Percentiles rank a stretch among this genome's conserved stretches.
These are phyloP conservation scores for Plemyria rubiginata DNA, from an alignment of 2,888 invertebrate species.

Conservation along the genomic window DNA sequence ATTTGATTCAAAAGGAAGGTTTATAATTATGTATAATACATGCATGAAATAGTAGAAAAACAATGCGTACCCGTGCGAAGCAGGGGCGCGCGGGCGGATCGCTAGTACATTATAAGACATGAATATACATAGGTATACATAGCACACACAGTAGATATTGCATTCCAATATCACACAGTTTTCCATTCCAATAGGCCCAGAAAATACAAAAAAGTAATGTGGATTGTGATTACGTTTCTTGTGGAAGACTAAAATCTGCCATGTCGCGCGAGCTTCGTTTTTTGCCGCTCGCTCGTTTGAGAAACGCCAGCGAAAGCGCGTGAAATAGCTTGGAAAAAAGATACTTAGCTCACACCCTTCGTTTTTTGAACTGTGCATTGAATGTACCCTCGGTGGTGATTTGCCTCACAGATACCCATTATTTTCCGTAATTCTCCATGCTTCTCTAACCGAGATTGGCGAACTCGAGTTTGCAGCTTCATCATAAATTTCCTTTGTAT, in stretches of 20 bases:
- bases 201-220: constrained; percentile 32
- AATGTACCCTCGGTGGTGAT: constrained; percentile 27
- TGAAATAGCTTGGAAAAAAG: constrained; percentile 77
- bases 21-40: no score
- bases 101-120: no score
- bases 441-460: constrained; percentile 22
- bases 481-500: constrained; percentile 34
- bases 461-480: constrained; percentile 30
- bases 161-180: background rate
- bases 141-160: background rate
- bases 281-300: constrained; percentile 54
- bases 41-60: no score
- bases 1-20: no score
- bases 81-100: no score
- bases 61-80: no score
- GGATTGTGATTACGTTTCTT: constrained; percentile 58
- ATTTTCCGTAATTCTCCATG: constrained; percentile 26
- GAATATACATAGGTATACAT: no score
- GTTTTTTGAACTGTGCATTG: constrained; percentile 32
- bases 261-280: constrained; percentile 44
- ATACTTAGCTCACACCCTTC: constrained; percentile 70
- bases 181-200: constrained; percentile 2
- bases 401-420: constrained; percentile 32
- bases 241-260: constrained; percentile 42
- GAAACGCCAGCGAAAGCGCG: constrained; percentile 54